phyloP scores from a whole-genome alignment of 2,797 vertebrate species.

The Apogon hyalosoma region DNA sequence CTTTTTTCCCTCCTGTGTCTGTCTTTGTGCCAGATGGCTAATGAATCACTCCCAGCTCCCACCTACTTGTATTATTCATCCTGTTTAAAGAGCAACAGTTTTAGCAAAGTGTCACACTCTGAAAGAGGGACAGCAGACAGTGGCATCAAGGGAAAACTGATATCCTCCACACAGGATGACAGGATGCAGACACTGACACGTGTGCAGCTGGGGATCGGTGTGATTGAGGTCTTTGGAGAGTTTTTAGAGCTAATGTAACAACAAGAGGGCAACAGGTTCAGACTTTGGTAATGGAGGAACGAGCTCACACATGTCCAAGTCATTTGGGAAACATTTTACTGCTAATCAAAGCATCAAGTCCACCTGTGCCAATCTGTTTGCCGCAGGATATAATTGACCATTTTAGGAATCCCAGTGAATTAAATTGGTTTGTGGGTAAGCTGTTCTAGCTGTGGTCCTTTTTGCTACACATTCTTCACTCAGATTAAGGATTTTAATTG shows the following conservation, averaged over 20 bases:
- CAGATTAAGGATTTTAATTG: slow-evolving; percentile 86
- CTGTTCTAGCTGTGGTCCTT: slow-evolving; percentile 55
- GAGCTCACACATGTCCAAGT: slow-evolving; percentile 3
- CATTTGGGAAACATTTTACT: slow-evolving; percentile 52
- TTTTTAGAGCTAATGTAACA: slow-evolving; percentile 38
- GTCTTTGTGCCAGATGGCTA: slow-evolving; percentile 86
- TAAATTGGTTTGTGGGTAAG: slow-evolving; percentile 63
- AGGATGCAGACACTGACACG: slow-evolving; percentile 8
- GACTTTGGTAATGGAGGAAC: slow-evolving; percentile 36
- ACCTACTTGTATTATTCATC: slow-evolving; percentile 91
- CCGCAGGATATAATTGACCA: slow-evolving; percentile 72
- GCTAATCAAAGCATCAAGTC: slow-evolving; percentile 69
- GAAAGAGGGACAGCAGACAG: slow-evolving; percentile 35
- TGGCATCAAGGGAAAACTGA: slow-evolving; percentile 27
- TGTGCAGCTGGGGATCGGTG: slow-evolving; percentile 36
- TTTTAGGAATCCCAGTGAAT: slow-evolving; percentile 67
- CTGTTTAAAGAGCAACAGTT: slow-evolving; percentile 86
- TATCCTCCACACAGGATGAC: slow-evolving; percentile 17
- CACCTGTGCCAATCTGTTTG: slow-evolving; percentile 61
- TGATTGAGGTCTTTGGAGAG: slow-evolving; percentile 27
- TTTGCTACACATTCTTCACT: slow-evolving; percentile 72
- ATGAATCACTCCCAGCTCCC: slow-evolving; percentile 89
- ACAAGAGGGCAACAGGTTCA: slow-evolving; percentile 45
- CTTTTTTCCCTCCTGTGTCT: slow-evolving; percentile 60
- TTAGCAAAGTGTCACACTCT: slow-evolving; percentile 71